phyloP scores from a whole-genome alignment of 2,888 invertebrate genomes.

The Oxystoma pomonae region DNA sequence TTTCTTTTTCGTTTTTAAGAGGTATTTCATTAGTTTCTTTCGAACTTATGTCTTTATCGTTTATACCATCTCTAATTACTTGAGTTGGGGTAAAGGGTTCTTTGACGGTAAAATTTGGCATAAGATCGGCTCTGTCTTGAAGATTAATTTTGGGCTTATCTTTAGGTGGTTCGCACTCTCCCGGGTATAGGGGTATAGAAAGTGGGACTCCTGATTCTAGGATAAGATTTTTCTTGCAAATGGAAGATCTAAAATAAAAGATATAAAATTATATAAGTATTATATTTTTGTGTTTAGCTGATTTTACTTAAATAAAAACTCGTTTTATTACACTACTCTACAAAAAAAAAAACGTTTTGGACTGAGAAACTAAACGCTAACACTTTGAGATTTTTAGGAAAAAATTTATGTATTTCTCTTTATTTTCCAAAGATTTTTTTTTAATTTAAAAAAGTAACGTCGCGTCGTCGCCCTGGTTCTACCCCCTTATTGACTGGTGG shows the following conservation, averaged over 20 bases:
- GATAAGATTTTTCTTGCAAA: constrained; percentile 72
- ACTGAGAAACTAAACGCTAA: too few species aligned
- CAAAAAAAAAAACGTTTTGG: too few species aligned
- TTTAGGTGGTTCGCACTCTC: constrained; percentile 60
- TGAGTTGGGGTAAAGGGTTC: constrained; percentile 43
- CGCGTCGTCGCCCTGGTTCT: too few species aligned
- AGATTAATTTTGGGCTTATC: constrained; percentile 16
- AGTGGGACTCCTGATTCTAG: constrained; percentile 71
- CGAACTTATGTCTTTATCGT: constrained; percentile 34
- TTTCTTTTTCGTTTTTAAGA: constrained; percentile 40
- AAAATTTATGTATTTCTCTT: too few species aligned
- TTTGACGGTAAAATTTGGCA: constrained; percentile 10
- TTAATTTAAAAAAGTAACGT: too few species aligned
- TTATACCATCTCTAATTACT: constrained; percentile 44
- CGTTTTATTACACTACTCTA: too few species aligned
- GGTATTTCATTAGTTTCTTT: background rate
- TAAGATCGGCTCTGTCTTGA: background rate
- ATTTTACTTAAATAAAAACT: too few species aligned
- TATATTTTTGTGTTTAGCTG: too few species aligned
- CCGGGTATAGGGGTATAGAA: constrained; percentile 69
- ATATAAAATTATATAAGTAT: too few species aligned
- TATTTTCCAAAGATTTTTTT: too few species aligned
- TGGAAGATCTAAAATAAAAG: constrained; percentile 78
- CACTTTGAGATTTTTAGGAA: too few species aligned
- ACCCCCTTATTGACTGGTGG: too few species aligned